Evolutionary conservation across 2,888 invertebrate genomes (phyloP), one percentile per base, ranked within the genome.

Genomic region (Tachina grossa): DNA sequence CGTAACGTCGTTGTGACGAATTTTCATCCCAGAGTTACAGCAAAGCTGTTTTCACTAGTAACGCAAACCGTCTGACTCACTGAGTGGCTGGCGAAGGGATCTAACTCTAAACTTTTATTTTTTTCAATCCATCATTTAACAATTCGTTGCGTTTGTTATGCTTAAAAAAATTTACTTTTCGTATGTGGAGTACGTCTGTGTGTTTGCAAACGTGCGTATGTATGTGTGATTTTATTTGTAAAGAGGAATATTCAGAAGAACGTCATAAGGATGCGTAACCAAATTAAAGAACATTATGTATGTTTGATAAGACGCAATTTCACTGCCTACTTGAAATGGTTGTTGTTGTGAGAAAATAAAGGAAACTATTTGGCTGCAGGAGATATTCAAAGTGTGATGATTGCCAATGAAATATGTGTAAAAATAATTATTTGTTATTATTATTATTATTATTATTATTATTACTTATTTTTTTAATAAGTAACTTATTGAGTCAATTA

Each of bases 1-100:
- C 92, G 91, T 92, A 91, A 92, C 92, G 92, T 92, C 91, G 91
- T 92, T 91, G 90, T 91, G 91, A 90, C 92, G 92, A 92, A 92
- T 92, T 90, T 65, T 14, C 47, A 43, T 43, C 31, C 65, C 16
- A 68, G 71, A 61, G 41, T 76, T 55, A 68, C 49, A 31, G 31
- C 2, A 71, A 83, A 85, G 85, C 79, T 83, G 85, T 71, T 79
- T 59, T 53, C 57, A 51, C 71, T 68, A 65, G 57, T 76, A 49
- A 14, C 66, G 9, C 66, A 31, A 14, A 19, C 9, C 31, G 13
- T 11, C 66, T 49, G 66, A n/a, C 39, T 68, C 51, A n/a, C 43
- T 22, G 53, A 11, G 43, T 55, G 49, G 16, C 68, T 45, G 13
- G 14, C 41, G 3, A 49, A 59, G 51, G 43, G 53, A 61, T 55